These are phyloP conservation scores for Mesocricetus auratus DNA, from an alignment of 2,113 vertebrate genomes.

Conservation along the genomic window DNA sequence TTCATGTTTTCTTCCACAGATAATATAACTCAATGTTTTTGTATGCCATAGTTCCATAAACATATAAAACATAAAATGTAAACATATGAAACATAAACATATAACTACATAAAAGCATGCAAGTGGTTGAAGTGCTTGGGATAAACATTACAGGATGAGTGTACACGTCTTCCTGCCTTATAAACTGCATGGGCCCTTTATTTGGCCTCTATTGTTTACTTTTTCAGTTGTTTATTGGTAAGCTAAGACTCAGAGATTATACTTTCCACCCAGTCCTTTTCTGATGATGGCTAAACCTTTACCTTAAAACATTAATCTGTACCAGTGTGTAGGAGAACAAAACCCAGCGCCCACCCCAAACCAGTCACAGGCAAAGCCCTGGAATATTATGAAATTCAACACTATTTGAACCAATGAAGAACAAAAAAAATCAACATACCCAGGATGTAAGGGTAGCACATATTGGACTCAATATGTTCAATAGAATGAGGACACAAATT, in stretches of 20 bases:
- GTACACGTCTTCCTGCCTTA: not conserved
- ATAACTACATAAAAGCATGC: not conserved
- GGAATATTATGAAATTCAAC: not conserved
- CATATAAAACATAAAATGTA: not conserved
- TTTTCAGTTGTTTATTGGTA: not conserved
- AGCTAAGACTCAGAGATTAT: not conserved
- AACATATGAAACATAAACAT: not conserved
- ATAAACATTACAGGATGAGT: not conserved
- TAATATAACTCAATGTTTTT: not conserved
- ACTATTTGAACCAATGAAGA: not conserved
- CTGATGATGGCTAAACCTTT: not conserved
- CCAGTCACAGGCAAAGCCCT: not conserved
- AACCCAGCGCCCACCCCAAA: not conserved
- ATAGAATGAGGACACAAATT: not conserved
- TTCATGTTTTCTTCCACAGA: not conserved
- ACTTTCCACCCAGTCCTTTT: not conserved
- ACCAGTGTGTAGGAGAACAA: not conserved
- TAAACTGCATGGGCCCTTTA: not conserved
- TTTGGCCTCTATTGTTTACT: not conserved
- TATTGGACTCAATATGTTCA: not conserved
- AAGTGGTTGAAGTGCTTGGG: not conserved
- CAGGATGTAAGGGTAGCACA: not conserved
- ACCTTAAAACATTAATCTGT: not conserved
- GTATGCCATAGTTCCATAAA: not conserved
- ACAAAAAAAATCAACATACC: not conserved